Conservation (phyloP, 2,113 vertebrate species). For the Cochlearius cochlearius region DNA sequence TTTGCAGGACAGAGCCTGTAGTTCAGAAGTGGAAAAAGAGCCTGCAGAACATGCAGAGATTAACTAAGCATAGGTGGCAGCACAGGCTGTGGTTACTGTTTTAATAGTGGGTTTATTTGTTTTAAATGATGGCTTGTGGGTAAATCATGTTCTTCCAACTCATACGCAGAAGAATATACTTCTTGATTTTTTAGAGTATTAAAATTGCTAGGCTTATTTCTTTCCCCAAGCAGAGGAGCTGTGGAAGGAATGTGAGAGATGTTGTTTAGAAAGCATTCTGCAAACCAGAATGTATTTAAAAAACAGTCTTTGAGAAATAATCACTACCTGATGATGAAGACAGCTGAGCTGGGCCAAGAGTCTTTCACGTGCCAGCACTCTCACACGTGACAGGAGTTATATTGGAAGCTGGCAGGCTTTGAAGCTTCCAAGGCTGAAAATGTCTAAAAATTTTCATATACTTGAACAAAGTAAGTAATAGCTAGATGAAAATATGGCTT, state of each 20-base stretch:
- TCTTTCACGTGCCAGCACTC: not conserved
- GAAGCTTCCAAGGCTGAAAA: constrained; percentile 4
- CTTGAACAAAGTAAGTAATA: not conserved
- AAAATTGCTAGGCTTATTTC: not conserved
- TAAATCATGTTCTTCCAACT: not conserved
- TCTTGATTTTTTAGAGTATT: not conserved
- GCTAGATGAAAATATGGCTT: not conserved
- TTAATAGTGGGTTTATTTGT: constrained; percentile 11
- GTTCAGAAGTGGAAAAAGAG: not conserved
- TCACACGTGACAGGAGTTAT: not conserved
- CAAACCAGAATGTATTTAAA: constrained; percentile 46
- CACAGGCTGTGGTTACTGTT: constrained; percentile 37
- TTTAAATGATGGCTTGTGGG: not conserved
- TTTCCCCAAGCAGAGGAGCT: not conserved
- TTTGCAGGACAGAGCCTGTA: not conserved
- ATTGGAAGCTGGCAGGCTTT: constrained; percentile 1
- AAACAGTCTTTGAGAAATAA: constrained; percentile 49
- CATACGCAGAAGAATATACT: not conserved
- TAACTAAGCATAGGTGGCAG: constrained; percentile 46
- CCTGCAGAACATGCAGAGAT: not conserved
- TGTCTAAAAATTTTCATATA: not conserved
- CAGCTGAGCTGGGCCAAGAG: constrained; percentile 25
- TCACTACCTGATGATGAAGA: constrained; percentile 46
- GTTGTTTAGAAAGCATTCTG: constrained; percentile 31
- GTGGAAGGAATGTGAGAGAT: constrained; percentile 23